Base-by-base conservation (phyloP, 2,113 vertebrate genomes). In the Malurus alboscapulatus region DNA sequence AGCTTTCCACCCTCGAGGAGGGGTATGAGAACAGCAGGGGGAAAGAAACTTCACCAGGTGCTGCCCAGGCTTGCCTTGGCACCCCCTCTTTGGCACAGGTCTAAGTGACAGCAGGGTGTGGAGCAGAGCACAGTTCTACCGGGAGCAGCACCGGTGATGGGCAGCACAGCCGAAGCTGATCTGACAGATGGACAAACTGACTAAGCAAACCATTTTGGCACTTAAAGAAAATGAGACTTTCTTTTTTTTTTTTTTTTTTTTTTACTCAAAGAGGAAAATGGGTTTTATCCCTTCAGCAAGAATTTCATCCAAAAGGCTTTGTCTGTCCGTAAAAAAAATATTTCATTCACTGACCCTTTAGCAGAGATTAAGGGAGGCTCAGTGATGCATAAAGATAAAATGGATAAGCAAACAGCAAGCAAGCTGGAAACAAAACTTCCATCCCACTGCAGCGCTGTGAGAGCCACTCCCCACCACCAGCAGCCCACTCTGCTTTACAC, bases 231-330 rank as follows among this genome's bases (percentile, higher is more conserved):
- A 81, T 75, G 27, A 92, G n/a, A 53, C 11, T 32, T 19, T 7
- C 45, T 8, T 20, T 8, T 51, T 36, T 36, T 26, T 36, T 44
- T 29, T n/a, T 22, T 45, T 62, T 82, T 69, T 22, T 32, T 44
- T 29, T 24, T 2, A 6, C 12, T 18, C 17, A 2, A 86, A 83
- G 48, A 92, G 10, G 30, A 25, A 90, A 92, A 87, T 50, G 63
- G 42, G 34, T 79, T 95, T 96, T 92, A 91, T 87, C 66, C 73
- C 68, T 94, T 87, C 80, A 82, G 77, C 42, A 2, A 69, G 54
- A 89, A 89, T 82, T 84, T 73, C 66, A 82, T 55, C 62, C 66
- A 30, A 78, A 87, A 30, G 54, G 66, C 42, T 92, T 96, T 94
- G 80, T 53, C 80, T 69, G 20, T 20, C 61, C 57, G 10, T 51